A percentile compares a stretch with the other conserved stretches of the same genome.
These are phyloP conservation scores for Xestia rhomboidea DNA, from an alignment of 2,888 invertebrate species.

Conservation along the genomic window DNA sequence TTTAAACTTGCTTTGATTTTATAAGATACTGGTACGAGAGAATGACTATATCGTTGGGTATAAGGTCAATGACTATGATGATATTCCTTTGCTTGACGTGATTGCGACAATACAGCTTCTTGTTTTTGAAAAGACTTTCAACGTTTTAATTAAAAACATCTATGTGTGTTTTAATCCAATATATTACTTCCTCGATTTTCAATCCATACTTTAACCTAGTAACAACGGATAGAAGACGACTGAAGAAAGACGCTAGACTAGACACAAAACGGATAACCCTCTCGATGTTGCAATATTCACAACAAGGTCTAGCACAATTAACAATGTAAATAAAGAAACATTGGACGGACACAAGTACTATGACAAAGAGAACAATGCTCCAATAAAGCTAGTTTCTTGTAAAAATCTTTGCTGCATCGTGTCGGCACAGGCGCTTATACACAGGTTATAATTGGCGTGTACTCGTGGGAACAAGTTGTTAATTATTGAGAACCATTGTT, in stretches of 20 bases:
- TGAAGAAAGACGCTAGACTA: neutral
- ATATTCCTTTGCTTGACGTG: neutral
- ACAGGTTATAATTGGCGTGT: slow-evolving; percentile 65
- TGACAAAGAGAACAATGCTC: slow-evolving; percentile 71
- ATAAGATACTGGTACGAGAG: neutral
- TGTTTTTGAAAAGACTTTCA: neutral
- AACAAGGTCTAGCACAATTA: slow-evolving; percentile 9
- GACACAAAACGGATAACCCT: neutral
- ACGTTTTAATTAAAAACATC: neutral
- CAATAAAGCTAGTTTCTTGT: slow-evolving; percentile 72
- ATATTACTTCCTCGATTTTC: neutral
- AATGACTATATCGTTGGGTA: slow-evolving; percentile 12
- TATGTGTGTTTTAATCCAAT: neutral
- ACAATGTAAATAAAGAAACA: slow-evolving; percentile 46
- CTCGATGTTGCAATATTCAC: slow-evolving; percentile 1
- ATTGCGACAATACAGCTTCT: neutral
- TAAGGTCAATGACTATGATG: slow-evolving; percentile 5
- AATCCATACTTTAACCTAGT: neutral
- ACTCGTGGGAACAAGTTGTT: slow-evolving; percentile 65
- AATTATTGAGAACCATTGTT: slow-evolving; percentile 71
- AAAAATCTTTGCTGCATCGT: slow-evolving; percentile 55
- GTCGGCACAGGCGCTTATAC: slow-evolving; percentile 52
- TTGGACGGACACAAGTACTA: slow-evolving; percentile 40
- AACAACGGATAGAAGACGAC: neutral
- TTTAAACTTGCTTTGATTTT: slow-evolving; percentile 31